These are phyloP conservation scores for Calameuta filiformis DNA, from an alignment of 2,888 invertebrate genomes.

Conservation along the genomic window DNA sequence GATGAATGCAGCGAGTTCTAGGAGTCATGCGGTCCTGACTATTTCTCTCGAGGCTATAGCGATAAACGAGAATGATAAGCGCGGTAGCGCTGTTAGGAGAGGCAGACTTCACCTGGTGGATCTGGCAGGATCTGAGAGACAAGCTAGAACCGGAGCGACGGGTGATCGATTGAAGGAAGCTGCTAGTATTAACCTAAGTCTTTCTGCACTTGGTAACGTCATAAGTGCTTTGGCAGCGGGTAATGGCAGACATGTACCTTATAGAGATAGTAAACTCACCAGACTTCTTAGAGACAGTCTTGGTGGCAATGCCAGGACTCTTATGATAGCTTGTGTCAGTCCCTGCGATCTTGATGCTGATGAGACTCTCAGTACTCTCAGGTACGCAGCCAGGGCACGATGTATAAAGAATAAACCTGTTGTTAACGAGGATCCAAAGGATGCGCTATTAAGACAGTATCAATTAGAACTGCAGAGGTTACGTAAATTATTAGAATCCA, in stretches of 20 bases:
- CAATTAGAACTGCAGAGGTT: conserved; percentile 85
- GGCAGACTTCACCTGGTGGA: conserved; percentile 90
- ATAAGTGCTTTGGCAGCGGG: conserved; percentile 87
- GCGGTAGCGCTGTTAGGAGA: conserved; percentile 69
- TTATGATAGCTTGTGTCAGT: conserved; percentile 89
- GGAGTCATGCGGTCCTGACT: conserved; percentile 90
- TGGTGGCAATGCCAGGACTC: conserved; percentile 88
- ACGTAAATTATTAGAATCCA: conserved; percentile 69
- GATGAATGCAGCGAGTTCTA: conserved; percentile 88
- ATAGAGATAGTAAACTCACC: conserved; percentile 86
- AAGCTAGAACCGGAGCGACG: conserved; percentile 85
- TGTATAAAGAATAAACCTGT: conserved; percentile 87
- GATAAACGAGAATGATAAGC: conserved; percentile 59
- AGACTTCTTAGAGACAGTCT: conserved; percentile 82
- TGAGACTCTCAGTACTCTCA: conserved; percentile 83
- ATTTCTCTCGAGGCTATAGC: conserved; percentile 85
- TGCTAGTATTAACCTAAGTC: conserved; percentile 87
- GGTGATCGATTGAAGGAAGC: conserved; percentile 89
- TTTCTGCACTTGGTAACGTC: conserved; percentile 90
- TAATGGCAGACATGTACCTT: conserved; percentile 79
- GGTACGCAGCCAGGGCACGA: conserved; percentile 88
- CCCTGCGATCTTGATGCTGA: conserved; percentile 86
- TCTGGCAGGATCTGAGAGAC: conserved; percentile 89
- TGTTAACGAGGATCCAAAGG: conserved; percentile 92
- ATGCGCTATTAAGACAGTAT: conserved; percentile 85